Evolutionary conservation across 2,888 invertebrate species (phyloP).

Genomic region (Axea sp.): DNA sequence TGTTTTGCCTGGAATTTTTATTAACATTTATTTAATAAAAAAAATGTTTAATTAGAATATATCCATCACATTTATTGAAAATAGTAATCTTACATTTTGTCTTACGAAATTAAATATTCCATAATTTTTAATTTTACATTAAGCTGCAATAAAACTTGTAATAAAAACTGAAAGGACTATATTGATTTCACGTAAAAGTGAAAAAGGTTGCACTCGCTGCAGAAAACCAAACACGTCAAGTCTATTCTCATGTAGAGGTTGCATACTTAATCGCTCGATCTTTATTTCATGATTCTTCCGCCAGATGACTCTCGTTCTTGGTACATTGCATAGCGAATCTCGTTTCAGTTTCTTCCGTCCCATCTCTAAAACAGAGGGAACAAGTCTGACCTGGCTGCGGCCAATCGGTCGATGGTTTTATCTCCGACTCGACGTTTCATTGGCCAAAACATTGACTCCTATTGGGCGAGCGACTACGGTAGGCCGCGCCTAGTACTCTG

Average conservation of each 20-base stretch:
- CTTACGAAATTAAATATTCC: too few species aligned
- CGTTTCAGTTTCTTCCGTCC: slow-evolving; percentile 62
- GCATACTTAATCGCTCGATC: slow-evolving; percentile 42
- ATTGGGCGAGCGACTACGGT: slow-evolving; percentile 75
- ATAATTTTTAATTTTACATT: too few species aligned
- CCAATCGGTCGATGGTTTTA: slow-evolving; percentile 75
- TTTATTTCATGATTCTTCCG: slow-evolving; percentile 31
- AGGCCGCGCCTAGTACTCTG: slow-evolving; percentile 75
- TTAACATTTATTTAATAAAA: too few species aligned
- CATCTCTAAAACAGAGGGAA: slow-evolving; percentile 68
- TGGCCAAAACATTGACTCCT: slow-evolving; percentile 73
- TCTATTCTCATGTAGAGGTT: slow-evolving; percentile 27
- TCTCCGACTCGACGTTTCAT: slow-evolving; percentile 71
- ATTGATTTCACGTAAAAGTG: slow-evolving; percentile 10
- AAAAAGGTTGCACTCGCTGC: not conserved
- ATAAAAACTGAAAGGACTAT: too few species aligned
- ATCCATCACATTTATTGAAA: too few species aligned
- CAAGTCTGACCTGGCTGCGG: slow-evolving; percentile 64
- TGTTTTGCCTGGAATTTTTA: too few species aligned
- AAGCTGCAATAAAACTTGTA: too few species aligned
- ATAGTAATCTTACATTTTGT: too few species aligned
- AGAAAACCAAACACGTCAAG: slow-evolving; percentile 1
- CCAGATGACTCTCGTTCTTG: slow-evolving; percentile 64
- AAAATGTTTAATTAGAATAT: too few species aligned
- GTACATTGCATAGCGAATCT: slow-evolving; percentile 62